Conservation (phyloP, 2,113 vertebrate species). For the Dicerorhinus sumatrensis region DNA sequence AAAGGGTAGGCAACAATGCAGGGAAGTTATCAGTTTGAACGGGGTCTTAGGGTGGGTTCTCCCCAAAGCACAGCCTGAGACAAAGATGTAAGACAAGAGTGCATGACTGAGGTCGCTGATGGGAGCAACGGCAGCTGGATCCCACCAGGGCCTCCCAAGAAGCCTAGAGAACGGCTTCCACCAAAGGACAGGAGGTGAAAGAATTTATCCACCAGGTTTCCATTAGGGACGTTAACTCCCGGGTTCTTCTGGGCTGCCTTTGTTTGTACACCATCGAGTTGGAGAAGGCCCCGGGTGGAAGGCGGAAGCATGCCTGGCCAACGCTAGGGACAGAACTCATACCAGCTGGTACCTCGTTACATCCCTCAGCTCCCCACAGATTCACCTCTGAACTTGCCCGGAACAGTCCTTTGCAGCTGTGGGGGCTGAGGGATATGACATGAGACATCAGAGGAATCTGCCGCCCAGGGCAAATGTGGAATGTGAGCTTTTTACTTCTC, state of each 20-base stretch:
- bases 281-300: neutral
- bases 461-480: neutral
- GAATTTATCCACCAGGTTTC: neutral
- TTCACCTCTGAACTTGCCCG: neutral
- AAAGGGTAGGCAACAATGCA: neutral
- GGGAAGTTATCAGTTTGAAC: neutral
- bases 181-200: neutral
- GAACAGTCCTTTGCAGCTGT: neutral
- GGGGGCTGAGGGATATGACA: neutral
- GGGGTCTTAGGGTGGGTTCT: neutral
- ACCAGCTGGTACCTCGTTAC: accelerated
- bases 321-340: neutral
- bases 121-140: neutral
- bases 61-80: neutral
- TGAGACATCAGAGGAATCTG: neutral
- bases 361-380: neutral
- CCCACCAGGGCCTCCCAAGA: neutral
- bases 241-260: neutral
- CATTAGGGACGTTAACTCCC: neutral
- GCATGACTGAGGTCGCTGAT: neutral
- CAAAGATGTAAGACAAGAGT: neutral
- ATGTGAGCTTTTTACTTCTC: neutral
- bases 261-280: accelerated
- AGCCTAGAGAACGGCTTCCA: neutral
- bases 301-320: accelerated